Percentiles rank a stretch among this genome's conserved stretches.
Evolutionary conservation across 2,113 vertebrate genomes (phyloP).

Genomic region (Thoracochromis brauschi): DNA sequence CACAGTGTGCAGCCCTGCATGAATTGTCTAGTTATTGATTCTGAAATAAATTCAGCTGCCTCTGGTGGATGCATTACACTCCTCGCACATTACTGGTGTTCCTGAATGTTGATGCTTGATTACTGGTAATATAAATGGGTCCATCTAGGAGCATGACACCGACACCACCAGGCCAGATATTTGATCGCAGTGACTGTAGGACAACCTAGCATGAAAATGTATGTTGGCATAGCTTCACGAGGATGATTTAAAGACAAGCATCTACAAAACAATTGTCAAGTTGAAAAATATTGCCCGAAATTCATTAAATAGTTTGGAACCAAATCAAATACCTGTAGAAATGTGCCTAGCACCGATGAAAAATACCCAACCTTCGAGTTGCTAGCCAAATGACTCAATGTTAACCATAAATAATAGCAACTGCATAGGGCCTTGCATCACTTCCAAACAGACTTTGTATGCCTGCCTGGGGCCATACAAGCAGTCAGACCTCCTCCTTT

Average conservation of each 20-base stretch:
- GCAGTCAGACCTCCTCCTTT: slow-evolving; percentile 40
- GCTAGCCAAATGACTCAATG: slow-evolving; percentile 44
- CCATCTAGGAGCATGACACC: slow-evolving; percentile 18
- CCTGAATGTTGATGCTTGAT: slow-evolving; percentile 35
- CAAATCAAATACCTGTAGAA: slow-evolving; percentile 6
- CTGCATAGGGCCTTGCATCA: slow-evolving; percentile 45
- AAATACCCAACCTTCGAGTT: slow-evolving; percentile 22
- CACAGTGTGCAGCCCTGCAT: slow-evolving; percentile 32
- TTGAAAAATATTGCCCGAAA: not conserved
- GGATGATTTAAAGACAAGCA: not conserved
- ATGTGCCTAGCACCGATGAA: slow-evolving; percentile 10
- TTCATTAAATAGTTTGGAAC: not conserved
- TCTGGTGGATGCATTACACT: slow-evolving; percentile 44
- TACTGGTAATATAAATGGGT: slow-evolving; percentile 32
- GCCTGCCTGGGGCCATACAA: slow-evolving; percentile 53
- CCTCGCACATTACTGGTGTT: slow-evolving; percentile 36
- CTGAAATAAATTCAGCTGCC: slow-evolving; percentile 51
- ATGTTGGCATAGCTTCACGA: not conserved
- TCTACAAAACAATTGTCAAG: not conserved
- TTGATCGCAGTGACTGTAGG: not conserved
- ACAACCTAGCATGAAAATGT: not conserved
- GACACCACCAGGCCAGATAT: not conserved
- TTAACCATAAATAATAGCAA: slow-evolving; percentile 48
- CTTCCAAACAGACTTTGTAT: slow-evolving; percentile 39
- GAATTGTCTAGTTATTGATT: slow-evolving; percentile 58